Base-by-base conservation (phyloP, 1,140 invertebrate species). In the Papilio xuthus region DNA sequence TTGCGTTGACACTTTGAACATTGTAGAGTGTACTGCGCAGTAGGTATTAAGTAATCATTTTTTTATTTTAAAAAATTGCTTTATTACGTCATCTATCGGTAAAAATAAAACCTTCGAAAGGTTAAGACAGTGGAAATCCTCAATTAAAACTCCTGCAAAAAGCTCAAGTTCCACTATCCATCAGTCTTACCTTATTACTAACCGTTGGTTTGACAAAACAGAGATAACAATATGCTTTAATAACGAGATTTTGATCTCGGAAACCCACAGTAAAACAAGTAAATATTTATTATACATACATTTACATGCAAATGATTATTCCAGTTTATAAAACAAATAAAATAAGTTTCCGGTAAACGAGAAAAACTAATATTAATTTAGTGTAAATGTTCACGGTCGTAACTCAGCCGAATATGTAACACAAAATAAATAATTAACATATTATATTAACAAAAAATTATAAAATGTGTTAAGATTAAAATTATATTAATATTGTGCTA, bases 1-100 rank as follows among this genome's bases (percentile, higher is more conserved):
- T 67, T 67, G 26, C 60, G 60, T 67, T 67, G 26, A 67, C 60
- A 67, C 60, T 67, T 67, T 67, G 60, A 67, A 67, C 26, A 67
- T 67, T 28, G 60, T 67, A 67, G 23, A 15, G 56, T 60, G 60
- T 32, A 67, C 60, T 67, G 13, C 60, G 60, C 26, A 60, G 23
- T 60, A 26, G 10, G 60, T 12, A 28, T 67, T 28, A 67, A 32
- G 60, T 28, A 18, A 15, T 67, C 6, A 6, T 20, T 60, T 60
- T 60, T 60, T 60, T 60, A 53, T 53, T 53, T 9, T n/a, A n/a
- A n/a, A 53, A 53, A 53, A 2, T 20, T 53, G n/a, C n/a, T 20
- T 53, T 53, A 10, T 20, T 53, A 8, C 32, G 32, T 37, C 50
- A 53, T 20, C 18, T 53, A 44, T 10, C 9, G 42, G 42, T 10